Percentiles rank a stretch among this genome's conserved stretches.
These are phyloP conservation scores for Chamaetylas fuelleborni DNA, from an alignment of 2,113 vertebrate species.

Conservation along the genomic window DNA sequence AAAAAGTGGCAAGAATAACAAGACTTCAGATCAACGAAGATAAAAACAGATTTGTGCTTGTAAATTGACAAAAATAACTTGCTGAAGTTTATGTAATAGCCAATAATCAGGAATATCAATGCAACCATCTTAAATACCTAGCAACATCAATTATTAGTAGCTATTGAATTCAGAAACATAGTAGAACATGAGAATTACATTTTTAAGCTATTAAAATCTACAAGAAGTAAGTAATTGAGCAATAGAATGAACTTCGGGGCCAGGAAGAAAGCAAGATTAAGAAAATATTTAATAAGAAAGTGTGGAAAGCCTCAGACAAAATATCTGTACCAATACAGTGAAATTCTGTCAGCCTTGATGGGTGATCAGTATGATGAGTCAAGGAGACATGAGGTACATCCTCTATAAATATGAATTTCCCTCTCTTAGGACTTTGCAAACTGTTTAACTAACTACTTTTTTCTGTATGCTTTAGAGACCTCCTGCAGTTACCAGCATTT, in stretches of 20 bases:
- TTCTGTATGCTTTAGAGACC: neutral
- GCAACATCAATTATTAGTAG: neutral
- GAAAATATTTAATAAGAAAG: neutral
- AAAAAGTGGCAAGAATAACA: neutral
- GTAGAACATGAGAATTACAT: neutral
- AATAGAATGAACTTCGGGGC: neutral
- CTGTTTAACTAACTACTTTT: neutral
- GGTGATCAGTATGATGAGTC: neutral
- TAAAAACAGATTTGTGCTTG: neutral
- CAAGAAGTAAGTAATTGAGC: neutral
- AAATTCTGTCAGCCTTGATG: neutral
- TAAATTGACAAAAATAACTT: neutral
- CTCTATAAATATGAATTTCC: neutral
- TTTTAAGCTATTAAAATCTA: neutral
- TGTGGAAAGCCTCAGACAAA: neutral
- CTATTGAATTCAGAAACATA: neutral
- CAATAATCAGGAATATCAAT: neutral
- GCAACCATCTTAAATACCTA: neutral
- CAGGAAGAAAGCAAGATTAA: neutral
- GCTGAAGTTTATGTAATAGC: neutral
- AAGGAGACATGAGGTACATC: neutral
- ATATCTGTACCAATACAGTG: neutral
- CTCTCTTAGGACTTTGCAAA: neutral
- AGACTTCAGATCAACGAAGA: neutral
- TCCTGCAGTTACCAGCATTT: fast-evolving